Percentiles rank a stretch among this genome's conserved stretches.
phyloP scores from a whole-genome alignment of 1,140 invertebrate species.

The Apis dorsata region DNA sequence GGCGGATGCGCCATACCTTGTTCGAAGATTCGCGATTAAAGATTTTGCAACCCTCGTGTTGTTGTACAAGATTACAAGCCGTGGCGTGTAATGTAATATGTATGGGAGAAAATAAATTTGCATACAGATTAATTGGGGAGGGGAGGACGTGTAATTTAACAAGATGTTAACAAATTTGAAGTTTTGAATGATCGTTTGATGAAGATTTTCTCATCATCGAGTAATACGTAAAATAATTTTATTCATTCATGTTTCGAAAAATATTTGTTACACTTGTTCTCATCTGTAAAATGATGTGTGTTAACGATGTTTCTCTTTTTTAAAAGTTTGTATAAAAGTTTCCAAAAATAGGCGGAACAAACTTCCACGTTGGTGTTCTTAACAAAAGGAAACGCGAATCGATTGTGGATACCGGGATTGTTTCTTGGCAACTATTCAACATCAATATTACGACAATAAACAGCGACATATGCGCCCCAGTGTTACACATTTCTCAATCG shows the following conservation, averaged over 20 bases:
- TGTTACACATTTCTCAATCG: conserved; percentile 20
- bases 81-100: not conserved
- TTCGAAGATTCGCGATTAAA: not conserved
- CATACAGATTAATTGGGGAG: not conserved
- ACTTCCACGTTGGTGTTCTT: not conserved
- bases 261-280: no score
- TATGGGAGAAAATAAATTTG: not conserved
- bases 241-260: no score
- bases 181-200: no score
- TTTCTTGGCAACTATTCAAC: conserved; percentile 35
- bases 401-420: conserved; percentile 7
- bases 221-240: no score
- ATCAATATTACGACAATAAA: conserved; percentile 39
- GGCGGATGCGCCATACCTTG: not conserved
- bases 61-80: not conserved
- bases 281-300: no score
- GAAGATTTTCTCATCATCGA: no score
- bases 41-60: not conserved
- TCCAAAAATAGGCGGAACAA: not conserved
- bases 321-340: conserved; percentile 10
- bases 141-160: no score
- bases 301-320: not conserved
- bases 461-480: conserved; percentile 26
- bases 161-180: no score
- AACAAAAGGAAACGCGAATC: conserved; percentile 33